Evolutionary conservation across 2,797 vertebrate genomes (phyloP).

Genomic region (Hippocampus kuda): DNA sequence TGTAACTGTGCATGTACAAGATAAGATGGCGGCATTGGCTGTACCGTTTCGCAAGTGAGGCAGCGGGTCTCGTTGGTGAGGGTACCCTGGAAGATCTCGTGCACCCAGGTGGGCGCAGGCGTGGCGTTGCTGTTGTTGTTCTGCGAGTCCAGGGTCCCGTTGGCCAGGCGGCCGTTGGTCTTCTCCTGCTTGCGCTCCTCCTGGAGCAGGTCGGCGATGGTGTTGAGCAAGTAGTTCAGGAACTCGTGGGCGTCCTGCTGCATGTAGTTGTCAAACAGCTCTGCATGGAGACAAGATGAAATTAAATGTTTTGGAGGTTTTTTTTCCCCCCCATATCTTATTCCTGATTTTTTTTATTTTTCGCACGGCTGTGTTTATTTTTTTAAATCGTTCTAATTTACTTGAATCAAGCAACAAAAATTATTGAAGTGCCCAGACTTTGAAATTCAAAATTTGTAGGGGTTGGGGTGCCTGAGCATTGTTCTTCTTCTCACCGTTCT

Average conservation of each 20-base stretch:
- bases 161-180: slow-evolving; percentile 84
- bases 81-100: slow-evolving; percentile 99
- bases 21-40: background rate
- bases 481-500: slow-evolving; percentile 76
- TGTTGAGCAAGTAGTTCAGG: slow-evolving; percentile 97
- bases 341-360: too few relatives aligned
- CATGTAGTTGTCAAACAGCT: slow-evolving; percentile 99
- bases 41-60: slow-evolving; percentile 96
- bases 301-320: too few relatives aligned
- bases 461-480: too few relatives aligned
- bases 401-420: too few relatives aligned
- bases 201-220: slow-evolving; percentile 93
- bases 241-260: slow-evolving; percentile 98
- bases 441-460: too few relatives aligned
- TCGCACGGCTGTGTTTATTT: too few relatives aligned
- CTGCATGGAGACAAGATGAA: slow-evolving; percentile 47
- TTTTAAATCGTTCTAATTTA: too few relatives aligned
- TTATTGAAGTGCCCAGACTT: too few relatives aligned
- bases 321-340: too few relatives aligned
- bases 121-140: slow-evolving; percentile 89
- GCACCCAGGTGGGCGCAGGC: slow-evolving; percentile 89
- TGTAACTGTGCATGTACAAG: too few relatives aligned
- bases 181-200: slow-evolving; percentile 96
- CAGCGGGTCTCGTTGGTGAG: slow-evolving; percentile 97
- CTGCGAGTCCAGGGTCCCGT: slow-evolving; percentile 82